Evolutionary conservation across 1,140 invertebrate species (phyloP).

Genomic region (Cherax quadricarinatus): DNA sequence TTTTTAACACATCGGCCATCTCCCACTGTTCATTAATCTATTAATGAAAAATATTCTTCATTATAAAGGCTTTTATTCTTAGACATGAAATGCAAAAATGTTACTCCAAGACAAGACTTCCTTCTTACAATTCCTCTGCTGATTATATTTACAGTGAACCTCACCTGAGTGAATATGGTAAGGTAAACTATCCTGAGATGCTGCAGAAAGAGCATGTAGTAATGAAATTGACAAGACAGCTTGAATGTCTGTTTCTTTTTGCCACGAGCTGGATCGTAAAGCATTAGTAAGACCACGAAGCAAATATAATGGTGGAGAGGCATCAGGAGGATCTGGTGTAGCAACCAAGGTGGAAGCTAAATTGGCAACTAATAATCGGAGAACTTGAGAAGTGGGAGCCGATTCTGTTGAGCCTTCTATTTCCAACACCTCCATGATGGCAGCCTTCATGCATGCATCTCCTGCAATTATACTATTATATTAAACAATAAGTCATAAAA

Average conservation of each 20-base stretch:
- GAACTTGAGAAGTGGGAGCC: constrained; percentile 85
- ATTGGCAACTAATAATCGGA: constrained; percentile 80
- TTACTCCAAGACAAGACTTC: not conserved
- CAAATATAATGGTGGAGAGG: constrained; percentile 83
- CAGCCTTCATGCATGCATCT: constrained; percentile 94
- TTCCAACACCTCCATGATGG: constrained; percentile 87
- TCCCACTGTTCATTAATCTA: too few relatives aligned
- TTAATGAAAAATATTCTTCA: too few relatives aligned
- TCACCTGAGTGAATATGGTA: constrained; percentile 90
- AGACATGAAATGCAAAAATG: not conserved
- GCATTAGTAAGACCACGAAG: constrained; percentile 86
- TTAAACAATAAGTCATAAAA: not conserved
- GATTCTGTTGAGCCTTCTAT: constrained; percentile 86
- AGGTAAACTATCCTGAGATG: constrained; percentile 86
- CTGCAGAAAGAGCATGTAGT: constrained; percentile 85
- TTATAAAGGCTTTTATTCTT: constrained; percentile 9
- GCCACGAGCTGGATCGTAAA: constrained; percentile 84
- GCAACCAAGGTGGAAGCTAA: constrained; percentile 91
- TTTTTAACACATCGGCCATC: too few relatives aligned
- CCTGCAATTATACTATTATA: constrained; percentile 79
- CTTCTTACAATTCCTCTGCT: not conserved
- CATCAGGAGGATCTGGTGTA: constrained; percentile 81
- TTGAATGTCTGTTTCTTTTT: constrained; percentile 79
- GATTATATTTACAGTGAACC: not conserved
- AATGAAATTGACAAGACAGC: constrained; percentile 83